Evolutionary conservation across 2,888 invertebrate genomes (phyloP).

Genomic region (Vanessa cardui): DNA sequence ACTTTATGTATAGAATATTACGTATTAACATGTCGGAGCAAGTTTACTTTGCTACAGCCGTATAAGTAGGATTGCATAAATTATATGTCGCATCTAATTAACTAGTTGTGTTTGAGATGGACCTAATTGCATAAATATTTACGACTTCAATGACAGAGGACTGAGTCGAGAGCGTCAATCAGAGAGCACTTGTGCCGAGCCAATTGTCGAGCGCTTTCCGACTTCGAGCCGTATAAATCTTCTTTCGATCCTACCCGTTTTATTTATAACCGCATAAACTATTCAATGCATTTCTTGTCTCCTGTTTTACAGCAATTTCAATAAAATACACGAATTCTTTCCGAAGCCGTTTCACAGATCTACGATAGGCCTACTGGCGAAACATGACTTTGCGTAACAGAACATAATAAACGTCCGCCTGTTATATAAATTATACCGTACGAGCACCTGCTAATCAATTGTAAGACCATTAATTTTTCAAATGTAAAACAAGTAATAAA

Average conservation of each 20-base stretch:
- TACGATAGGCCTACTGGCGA: slow-evolving; percentile 14
- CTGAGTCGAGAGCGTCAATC: slow-evolving; percentile 22
- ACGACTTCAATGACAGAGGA: slow-evolving; percentile 21
- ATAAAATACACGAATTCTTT: slow-evolving; percentile 9
- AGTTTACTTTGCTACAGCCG: slow-evolving; percentile 32
- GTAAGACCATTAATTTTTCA: slow-evolving; percentile 31
- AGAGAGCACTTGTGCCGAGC: slow-evolving; percentile 28
- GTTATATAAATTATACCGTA: slow-evolving; percentile 24
- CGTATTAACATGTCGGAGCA: not conserved
- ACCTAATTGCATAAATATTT: slow-evolving; percentile 23
- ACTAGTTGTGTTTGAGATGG: slow-evolving; percentile 17
- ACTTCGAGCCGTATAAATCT: slow-evolving; percentile 52
- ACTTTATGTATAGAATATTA: not conserved
- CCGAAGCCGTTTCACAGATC: not conserved
- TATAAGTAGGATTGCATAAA: slow-evolving; percentile 34
- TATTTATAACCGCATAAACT: slow-evolving; percentile 52
- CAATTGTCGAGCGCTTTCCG: slow-evolving; percentile 43
- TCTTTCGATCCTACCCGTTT: slow-evolving; percentile 45
- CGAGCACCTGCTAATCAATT: slow-evolving; percentile 34
- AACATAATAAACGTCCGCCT: slow-evolving; percentile 21
- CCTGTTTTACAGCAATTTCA: slow-evolving; percentile 21
- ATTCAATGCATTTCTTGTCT: slow-evolving; percentile 43
- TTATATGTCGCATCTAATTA: slow-evolving; percentile 19
- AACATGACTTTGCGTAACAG: slow-evolving; percentile 19
- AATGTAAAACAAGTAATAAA: slow-evolving; percentile 34